Conservation (phyloP, 2,888 invertebrate species). For the Idaea aversata region DNA sequence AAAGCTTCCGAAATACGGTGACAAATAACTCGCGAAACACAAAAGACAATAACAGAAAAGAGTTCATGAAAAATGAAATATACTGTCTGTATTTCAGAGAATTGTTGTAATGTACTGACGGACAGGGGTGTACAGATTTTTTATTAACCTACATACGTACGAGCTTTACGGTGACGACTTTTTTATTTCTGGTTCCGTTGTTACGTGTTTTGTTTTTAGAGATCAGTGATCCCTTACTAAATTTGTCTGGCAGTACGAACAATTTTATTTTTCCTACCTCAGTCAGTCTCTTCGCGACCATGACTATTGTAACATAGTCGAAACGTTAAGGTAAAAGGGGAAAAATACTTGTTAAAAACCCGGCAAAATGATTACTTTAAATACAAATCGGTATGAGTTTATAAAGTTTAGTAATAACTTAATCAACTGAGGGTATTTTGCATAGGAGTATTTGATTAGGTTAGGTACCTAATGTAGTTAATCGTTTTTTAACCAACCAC, state of each 20-base stretch:
- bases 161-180: slow-evolving; percentile 67
- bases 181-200: slow-evolving; percentile 68
- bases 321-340: no score
- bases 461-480: no score
- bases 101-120: neutral
- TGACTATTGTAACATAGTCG: no score
- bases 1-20: neutral
- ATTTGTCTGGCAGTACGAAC: neutral
- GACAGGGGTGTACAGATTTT: slow-evolving; percentile 18
- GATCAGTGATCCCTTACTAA: slow-evolving; percentile 6
- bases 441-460: no score
- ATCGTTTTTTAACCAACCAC: no score
- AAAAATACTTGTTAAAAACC: no score
- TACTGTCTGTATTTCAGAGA: neutral
- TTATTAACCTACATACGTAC: slow-evolving; percentile 63
- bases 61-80: slow-evolving; percentile 1
- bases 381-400: no score
- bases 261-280: no score
- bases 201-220: slow-evolving; percentile 26
- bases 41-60: neutral
- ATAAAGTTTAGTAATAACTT: no score
- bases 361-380: no score
- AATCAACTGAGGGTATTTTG: no score
- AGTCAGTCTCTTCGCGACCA: no score
- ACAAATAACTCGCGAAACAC: neutral